These are phyloP conservation scores for Buphagus erythrorhynchus DNA, from an alignment of 2,797 vertebrate species.

Conservation along the genomic window DNA sequence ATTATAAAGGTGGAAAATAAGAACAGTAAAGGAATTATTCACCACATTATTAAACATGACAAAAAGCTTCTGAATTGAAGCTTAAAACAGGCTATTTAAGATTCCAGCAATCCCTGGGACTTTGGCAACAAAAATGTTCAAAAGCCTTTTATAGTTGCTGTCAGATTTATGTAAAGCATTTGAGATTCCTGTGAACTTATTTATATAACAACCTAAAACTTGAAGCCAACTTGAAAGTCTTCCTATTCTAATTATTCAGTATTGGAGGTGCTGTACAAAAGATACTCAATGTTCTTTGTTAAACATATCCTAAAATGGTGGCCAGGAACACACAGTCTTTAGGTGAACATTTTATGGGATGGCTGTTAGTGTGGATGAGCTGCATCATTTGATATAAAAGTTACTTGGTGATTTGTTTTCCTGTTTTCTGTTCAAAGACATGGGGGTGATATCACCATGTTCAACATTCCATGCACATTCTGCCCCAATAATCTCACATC, in stretches of 20 bases:
- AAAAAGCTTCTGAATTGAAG: conserved; percentile 81
- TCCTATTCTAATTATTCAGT: conserved; percentile 78
- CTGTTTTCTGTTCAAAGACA: conserved; percentile 20
- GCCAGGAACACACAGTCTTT: background rate
- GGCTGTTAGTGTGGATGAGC: background rate
- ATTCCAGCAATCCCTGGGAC: conserved; percentile 82
- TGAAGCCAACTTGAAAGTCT: conserved; percentile 79
- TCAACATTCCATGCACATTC: conserved; percentile 3
- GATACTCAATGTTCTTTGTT: conserved; percentile 34
- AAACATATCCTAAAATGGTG: conserved; percentile 55
- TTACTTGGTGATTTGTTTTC: background rate
- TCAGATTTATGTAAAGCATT: conserved; percentile 83
- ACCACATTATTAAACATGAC: conserved; percentile 84
- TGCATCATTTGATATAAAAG: background rate
- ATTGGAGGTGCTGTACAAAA: conserved; percentile 68
- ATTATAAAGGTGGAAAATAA: conserved; percentile 71
- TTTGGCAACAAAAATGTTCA: conserved; percentile 83
- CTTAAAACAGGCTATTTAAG: conserved; percentile 79
- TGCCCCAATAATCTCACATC: background rate
- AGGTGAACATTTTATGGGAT: background rate
- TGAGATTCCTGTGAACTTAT: conserved; percentile 82
- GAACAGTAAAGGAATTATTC: conserved; percentile 79
- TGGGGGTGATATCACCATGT: background rate
- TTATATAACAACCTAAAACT: conserved; percentile 83
- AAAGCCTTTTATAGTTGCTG: conserved; percentile 83